Evolutionary conservation across 2,888 invertebrate species (phyloP).

Genomic region (Caenorhabditis angaria): DNA sequence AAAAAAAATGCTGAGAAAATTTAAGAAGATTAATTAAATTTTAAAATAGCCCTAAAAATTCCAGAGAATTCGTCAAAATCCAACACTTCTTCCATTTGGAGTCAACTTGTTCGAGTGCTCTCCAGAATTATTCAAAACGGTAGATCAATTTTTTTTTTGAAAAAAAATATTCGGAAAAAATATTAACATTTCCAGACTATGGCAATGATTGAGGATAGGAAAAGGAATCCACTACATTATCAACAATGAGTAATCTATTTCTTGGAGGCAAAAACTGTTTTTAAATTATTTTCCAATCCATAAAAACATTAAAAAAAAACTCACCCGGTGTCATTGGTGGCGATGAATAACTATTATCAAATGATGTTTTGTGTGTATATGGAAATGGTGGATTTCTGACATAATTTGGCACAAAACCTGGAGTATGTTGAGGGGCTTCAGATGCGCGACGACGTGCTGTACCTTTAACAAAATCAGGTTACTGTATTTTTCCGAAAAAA

Average conservation of each 20-base stretch:
- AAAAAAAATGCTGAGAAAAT: too few relatives aligned
- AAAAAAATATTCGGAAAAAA: not conserved
- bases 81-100: not conserved
- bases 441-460: constrained; percentile 22
- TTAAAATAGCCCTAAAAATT: too few relatives aligned
- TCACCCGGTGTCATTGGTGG: constrained; percentile 10
- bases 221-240: not conserved
- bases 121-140: not conserved
- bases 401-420: constrained; percentile 48
- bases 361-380: constrained; percentile 44
- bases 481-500: not conserved
- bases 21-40: too few relatives aligned
- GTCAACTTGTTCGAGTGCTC: not conserved
- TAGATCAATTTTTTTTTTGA: not conserved
- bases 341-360: constrained; percentile 29
- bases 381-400: constrained; percentile 51
- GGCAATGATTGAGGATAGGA: not conserved
- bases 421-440: constrained; percentile 16
- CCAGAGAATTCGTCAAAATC: not conserved
- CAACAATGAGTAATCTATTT: too few relatives aligned
- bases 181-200: not conserved
- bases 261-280: too few relatives aligned
- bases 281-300: not conserved
- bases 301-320: not conserved
- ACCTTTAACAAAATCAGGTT: constrained; percentile 15